A percentile compares a stretch with the other conserved stretches of the same genome.
These are phyloP conservation scores for Tetramorium alpestre DNA, from an alignment of 1,140 invertebrate genomes.

Conservation along the genomic window DNA sequence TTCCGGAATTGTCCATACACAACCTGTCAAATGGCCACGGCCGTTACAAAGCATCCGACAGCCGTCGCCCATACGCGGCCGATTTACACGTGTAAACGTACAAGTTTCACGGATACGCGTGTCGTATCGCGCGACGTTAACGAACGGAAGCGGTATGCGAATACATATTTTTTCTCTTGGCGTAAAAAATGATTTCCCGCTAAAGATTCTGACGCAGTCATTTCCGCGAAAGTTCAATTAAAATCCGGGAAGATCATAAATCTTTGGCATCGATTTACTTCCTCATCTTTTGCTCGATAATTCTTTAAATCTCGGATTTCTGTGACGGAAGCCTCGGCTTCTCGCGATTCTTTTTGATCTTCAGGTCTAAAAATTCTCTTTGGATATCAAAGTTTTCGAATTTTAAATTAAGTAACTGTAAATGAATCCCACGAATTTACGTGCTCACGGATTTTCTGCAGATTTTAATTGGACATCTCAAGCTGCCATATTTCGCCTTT, in stretches of 20 bases:
- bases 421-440: background rate
- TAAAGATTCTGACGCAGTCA: background rate
- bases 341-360: background rate
- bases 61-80: background rate
- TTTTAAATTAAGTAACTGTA: background rate
- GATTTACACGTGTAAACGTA: background rate
- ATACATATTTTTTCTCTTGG: background rate
- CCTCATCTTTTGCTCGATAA: background rate
- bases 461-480: background rate
- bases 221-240: background rate
- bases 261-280: background rate
- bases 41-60: conserved; percentile 21
- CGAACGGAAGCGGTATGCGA: background rate
- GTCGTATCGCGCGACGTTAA: background rate
- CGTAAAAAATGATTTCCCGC: background rate
- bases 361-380: background rate
- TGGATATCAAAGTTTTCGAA: background rate
- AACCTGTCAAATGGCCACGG: conserved; percentile 39
- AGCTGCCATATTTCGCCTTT: background rate
- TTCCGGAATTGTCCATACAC: conserved; percentile 67
- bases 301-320: background rate
- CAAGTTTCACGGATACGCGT: background rate
- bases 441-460: background rate
- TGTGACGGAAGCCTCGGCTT: background rate
- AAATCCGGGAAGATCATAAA: background rate